Percentiles rank a stretch among this genome's conserved stretches.
Conservation (phyloP, 2,888 invertebrate genomes). For the Geophilus truncorum region DNA sequence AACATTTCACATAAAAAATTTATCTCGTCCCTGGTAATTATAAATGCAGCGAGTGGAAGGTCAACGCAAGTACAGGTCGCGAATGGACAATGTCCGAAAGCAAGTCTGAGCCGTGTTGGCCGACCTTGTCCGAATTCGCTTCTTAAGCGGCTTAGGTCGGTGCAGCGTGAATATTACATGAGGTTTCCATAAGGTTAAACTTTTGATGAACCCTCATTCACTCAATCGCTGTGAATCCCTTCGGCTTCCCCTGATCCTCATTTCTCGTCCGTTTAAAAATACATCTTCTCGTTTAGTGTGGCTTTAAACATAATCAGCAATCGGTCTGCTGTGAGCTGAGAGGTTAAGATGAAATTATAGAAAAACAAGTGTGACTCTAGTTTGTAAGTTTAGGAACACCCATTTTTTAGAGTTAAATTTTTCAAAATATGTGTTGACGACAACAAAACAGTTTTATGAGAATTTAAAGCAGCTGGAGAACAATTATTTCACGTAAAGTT, state of each 20-base stretch:
- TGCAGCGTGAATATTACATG: neutral
- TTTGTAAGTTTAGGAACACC: too few relatives aligned
- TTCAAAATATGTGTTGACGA: too few relatives aligned
- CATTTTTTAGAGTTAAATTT: too few relatives aligned
- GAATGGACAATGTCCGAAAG: neutral
- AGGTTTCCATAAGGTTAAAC: constrained; percentile 6
- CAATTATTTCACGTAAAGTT: too few relatives aligned
- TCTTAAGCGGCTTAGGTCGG: neutral
- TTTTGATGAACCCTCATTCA: neutral
- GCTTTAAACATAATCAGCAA: too few relatives aligned
- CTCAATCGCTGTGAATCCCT: neutral
- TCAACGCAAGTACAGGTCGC: neutral
- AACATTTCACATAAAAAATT: neutral
- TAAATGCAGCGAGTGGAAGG: neutral
- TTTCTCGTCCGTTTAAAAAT: neutral
- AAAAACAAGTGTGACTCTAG: too few relatives aligned
- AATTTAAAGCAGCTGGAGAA: too few relatives aligned
- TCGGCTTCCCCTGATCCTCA: neutral
- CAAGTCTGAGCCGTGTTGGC: neutral
- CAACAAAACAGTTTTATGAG: too few relatives aligned
- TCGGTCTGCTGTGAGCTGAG: too few relatives aligned
- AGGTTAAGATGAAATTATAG: too few relatives aligned
- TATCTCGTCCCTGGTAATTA: neutral
- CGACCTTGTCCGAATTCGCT: neutral
- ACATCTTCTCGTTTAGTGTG: neutral